Conservation (phyloP, 2,113 vertebrate species). For the Ptychochromis oligacanthus region DNA sequence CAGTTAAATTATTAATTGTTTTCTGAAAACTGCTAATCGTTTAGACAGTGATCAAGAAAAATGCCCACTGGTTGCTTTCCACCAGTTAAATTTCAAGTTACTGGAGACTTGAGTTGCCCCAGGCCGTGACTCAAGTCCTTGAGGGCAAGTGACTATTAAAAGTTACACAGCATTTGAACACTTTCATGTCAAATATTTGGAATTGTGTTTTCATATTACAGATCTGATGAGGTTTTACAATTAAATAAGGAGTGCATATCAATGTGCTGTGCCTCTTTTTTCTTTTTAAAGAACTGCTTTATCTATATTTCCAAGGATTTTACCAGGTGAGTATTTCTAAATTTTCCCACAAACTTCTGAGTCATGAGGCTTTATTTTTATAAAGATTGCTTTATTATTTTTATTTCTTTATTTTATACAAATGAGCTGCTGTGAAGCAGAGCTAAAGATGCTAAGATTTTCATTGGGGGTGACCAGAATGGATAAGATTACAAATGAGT, state of each 20-base stretch:
- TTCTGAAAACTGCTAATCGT: background rate
- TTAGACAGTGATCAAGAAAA: too few species aligned
- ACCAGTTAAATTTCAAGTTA: background rate
- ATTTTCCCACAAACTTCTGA: too few species aligned
- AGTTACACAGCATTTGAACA: background rate
- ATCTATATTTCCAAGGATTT: background rate
- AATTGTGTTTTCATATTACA: too few species aligned
- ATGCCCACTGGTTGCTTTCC: background rate
- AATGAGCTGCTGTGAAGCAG: fast-evolving
- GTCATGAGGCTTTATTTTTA: too few species aligned
- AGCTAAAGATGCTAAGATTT: too few species aligned
- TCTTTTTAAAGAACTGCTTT: fast-evolving
- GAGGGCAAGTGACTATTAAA: background rate
- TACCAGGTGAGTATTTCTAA: too few species aligned
- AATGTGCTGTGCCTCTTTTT: background rate
- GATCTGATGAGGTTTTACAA: background rate
- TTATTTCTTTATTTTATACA: background rate
- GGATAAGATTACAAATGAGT: too few species aligned
- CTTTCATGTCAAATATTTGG: background rate
- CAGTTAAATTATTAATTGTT: background rate
- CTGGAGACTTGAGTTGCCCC: background rate
- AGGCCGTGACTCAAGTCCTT: background rate
- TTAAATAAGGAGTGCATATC: background rate
- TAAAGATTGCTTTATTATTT: background rate
- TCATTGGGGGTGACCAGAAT: too few species aligned